Conservation (phyloP, 1,140 invertebrate species). For the Brachionus asplanchnoidis region DNA sequence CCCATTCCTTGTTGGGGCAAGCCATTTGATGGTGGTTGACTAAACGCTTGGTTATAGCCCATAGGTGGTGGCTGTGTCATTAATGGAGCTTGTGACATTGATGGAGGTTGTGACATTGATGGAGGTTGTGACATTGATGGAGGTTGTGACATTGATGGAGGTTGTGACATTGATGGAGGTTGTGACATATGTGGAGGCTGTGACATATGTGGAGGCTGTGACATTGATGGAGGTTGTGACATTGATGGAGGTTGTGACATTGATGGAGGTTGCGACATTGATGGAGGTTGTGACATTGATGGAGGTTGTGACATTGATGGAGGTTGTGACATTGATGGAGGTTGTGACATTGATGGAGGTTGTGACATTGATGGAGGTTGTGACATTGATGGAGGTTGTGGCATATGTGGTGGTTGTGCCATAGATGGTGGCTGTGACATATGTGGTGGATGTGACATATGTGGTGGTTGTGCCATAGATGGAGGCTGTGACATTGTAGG, state of each 20-base stretch:
- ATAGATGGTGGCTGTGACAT: background rate
- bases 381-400: background rate
- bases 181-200: background rate
- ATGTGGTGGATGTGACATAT: background rate
- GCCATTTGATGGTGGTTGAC: background rate
- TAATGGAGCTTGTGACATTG: background rate
- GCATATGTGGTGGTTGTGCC: background rate
- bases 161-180: background rate
- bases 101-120: background rate
- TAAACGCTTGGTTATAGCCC: background rate
- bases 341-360: background rate
- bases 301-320: background rate
- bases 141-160: background rate
- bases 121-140: background rate
- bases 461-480: background rate
- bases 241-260: background rate
- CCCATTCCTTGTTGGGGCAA: background rate
- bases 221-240: background rate
- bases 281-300: background rate
- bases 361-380: background rate
- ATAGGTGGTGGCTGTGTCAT: background rate
- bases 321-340: background rate
- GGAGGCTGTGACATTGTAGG: background rate
- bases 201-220: background rate
- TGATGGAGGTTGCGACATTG: background rate